Evolutionary conservation across 2,113 vertebrate species (phyloP), one percentile per base, ranked within the genome.

Genomic region (Alligator mississippiensis): DNA sequence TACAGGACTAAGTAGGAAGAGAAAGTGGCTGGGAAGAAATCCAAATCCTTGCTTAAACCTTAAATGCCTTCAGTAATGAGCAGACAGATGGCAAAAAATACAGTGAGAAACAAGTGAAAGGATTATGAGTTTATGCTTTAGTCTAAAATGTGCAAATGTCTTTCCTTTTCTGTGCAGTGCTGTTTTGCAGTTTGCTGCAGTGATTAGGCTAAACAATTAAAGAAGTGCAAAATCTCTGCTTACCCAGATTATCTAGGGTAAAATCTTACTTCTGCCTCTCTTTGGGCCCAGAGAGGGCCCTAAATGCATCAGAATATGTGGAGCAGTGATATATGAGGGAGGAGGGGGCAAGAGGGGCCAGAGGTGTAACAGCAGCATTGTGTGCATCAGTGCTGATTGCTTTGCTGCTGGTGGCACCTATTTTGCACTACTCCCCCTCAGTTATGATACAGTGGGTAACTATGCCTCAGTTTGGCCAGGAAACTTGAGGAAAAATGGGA

Each of bases 251-350:
- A 77, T 16, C 55, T 55, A 47, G 70, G 59, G 4, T 0, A 0
- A 88, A 79, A 70, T 64, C 78, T 77, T 55, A 24, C 90, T 88
- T 91, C 72, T 90, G 15, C 82, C 92, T 90, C 58, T 68, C 77
- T 83, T 62, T 76, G 28, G 90, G 82, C 64, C 62, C 25, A 54
- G 1, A 7, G n/a, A 68, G 25, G 63, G 9, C 15, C 25, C 21
- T 27, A 47, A 57, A 81, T 3, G 16, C 64, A 24, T 17, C 54
- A 11, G 30, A 77, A 0, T 0, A 63, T 77, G 38, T 87, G 27
- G 3, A 82, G 47, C 15, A 14, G 0, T 8, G 54, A n/a, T 75
- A 4, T 5, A 59, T 80, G 70, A 9, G 85, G 24, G 4, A n/a
- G 17, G 9, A 57, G 68, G 18, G 6, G n/a, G 27, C 27, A 74